Evolutionary conservation across 2,113 vertebrate genomes (phyloP), one percentile per base, ranked within the genome.

Genomic region (Sterna hirundo): DNA sequence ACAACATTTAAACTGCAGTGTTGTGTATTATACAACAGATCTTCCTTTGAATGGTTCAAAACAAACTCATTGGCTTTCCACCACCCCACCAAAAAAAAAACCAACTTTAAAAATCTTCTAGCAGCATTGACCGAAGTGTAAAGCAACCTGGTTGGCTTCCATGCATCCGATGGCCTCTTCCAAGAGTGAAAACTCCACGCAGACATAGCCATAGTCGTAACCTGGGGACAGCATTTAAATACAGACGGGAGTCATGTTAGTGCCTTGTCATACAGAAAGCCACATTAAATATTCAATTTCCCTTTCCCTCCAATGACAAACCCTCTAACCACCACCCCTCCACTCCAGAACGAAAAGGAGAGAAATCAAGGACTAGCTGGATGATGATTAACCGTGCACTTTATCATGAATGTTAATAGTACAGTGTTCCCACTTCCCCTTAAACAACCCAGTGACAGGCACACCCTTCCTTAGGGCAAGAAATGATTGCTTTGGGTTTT

Each of bases 201-300:
- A 99, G 99, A 99, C 99, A 99, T 99, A 99, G 99, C 99, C 99
- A 99, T 99, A 99, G 99, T 99, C 99, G 99, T 99, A 99, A 99
- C 99, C 99, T 99, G 99, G 99, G 99, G 99, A 99, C 99, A 99
- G 99, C 99, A 99, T 99, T 99, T 99, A 99, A 99, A 99, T 99
- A 99, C 99, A 99, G 99, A 99, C 99, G 99, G 99, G 99, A 99
- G 99, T 99, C 99, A 98, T 98, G 99, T 99, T 99, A 99, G 99
- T 99, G 98, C 98, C 95, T 98, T 98, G 97, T 78, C 98, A 98
- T 92, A 97, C 94, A 98, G 95, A 98, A 98, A 98, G 97, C 98
- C 95, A 98, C 92, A 98, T 97, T 90, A 95, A 96, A 98, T 66
- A 98, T 97, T 95, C 97, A 90, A 94, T 97, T 98, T 96, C 97